Evolutionary conservation across 1,140 invertebrate genomes (phyloP).

Genomic region (Pseudomyrmex cubaensis): DNA sequence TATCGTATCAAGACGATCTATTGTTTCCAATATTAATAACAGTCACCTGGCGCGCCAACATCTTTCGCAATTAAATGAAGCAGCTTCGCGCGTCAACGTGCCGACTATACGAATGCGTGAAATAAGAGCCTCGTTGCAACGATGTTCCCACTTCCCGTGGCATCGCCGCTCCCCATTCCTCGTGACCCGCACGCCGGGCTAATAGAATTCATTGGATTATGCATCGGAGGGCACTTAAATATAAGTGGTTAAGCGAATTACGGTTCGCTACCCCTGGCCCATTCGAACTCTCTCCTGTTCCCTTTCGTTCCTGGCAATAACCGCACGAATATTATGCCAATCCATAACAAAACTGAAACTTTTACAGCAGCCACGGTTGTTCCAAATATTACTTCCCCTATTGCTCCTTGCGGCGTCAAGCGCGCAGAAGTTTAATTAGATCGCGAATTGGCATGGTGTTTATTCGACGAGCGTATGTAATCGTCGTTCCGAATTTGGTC

Average conservation of each 20-base stretch:
- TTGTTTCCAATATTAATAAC: conserved; percentile 28
- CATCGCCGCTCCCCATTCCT: conserved; percentile 33
- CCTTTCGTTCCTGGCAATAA: conserved; percentile 39
- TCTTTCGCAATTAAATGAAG: conserved; percentile 15
- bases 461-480: conserved; percentile 10
- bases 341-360: conserved; percentile 32
- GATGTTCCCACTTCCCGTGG: neutral
- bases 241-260: conserved; percentile 73
- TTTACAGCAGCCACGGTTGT: conserved; percentile 18
- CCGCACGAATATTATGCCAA: conserved; percentile 63
- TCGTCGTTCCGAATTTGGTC: neutral
- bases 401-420: conserved; percentile 8
- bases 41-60: neutral
- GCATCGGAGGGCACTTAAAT: conserved; percentile 71
- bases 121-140: conserved; percentile 16
- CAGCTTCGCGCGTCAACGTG: conserved; percentile 6
- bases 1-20: conserved; percentile 4
- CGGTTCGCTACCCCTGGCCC: conserved; percentile 23
- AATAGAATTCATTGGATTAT: conserved; percentile 73
- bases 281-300: neutral
- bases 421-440: conserved; percentile 22
- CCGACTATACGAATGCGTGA: conserved; percentile 11
- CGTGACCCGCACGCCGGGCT: conserved; percentile 12
- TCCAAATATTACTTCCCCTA: conserved; percentile 41
- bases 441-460: conserved; percentile 39